Evolutionary conservation across 2,888 invertebrate species (phyloP).

Genomic region (Spisula subtruncata): DNA sequence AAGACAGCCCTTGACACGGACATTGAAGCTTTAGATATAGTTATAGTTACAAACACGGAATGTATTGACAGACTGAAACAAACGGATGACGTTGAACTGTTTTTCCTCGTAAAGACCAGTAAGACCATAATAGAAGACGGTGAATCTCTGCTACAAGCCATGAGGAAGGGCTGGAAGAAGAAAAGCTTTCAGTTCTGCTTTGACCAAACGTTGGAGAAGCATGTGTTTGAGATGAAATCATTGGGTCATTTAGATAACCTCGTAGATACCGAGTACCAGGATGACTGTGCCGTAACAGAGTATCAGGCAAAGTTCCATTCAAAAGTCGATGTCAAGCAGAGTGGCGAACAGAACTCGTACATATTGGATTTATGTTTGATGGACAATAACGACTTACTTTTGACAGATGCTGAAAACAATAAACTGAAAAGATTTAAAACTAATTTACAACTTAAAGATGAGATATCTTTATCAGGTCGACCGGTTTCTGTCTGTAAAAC

Average conservation of each 20-base stretch:
- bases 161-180: slow-evolving; percentile 13
- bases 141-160: neutral
- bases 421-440: neutral
- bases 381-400: neutral
- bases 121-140: too few species aligned
- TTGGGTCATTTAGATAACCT: neutral
- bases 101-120: slow-evolving; percentile 9
- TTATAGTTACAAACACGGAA: too few species aligned
- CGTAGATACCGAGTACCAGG: too few species aligned
- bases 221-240: neutral
- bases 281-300: neutral
- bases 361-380: neutral
- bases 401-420: neutral
- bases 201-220: neutral
- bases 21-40: too few species aligned
- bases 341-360: neutral
- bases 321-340: slow-evolving; percentile 9
- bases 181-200: slow-evolving; percentile 15
- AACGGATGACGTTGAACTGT: slow-evolving; percentile 7
- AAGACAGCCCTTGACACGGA: slow-evolving; percentile 17
- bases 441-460: neutral
- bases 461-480: neutral
- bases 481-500: too few species aligned
- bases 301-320: neutral
- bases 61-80: too few species aligned